Evolutionary conservation across 2,113 vertebrate species (phyloP), one percentile per base, ranked within the genome.

Genomic region (Ammospiza caudacuta): DNA sequence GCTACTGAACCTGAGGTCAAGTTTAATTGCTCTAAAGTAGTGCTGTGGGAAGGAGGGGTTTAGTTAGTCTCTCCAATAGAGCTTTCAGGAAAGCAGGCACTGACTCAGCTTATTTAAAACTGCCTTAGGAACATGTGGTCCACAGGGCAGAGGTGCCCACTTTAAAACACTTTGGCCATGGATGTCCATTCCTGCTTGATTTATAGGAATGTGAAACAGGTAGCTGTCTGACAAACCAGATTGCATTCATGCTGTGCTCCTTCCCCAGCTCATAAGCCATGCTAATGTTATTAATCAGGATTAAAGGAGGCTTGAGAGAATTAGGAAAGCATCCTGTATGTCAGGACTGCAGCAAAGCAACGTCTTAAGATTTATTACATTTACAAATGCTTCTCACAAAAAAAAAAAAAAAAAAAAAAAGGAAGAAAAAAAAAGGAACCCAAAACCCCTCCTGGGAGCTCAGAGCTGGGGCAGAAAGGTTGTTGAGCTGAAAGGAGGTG

Each of bases 231-330:
- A 90, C n/a, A 81, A 94, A 57, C 11, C 55, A 58, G 78, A 72
- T 44, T 27, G n/a, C 69, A 72, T 78, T 89, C 63, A 43, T 83
- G 74, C 73, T 2, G 0, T 84, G 69, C 47, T 87, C 52, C 58
- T 78, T 80, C 51, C 52, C 52, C 67, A 63, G 73, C 59, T 95
- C 77, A 41, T 75, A 66, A 21, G 6, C 89, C 87, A 39, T 94
- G 79, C 63, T 95, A 89, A 92, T 68, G 25, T 47, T 58, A 84
- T 96, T 96, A 96, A 90, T 87, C 81, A 90, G 77, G 85, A 89
- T 96, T 96, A 94, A 94, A 44, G 73, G 51, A 84, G 70, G 70
- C 73, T 93, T 92, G 91, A 80, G 92, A 89, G 91, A 93, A 80
- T 90, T 91, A 95, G 64, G 58, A 96, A 89, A 58, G 35, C 66